phyloP scores from a whole-genome alignment of 2,797 vertebrate species.

The Ataeniobius toweri region DNA sequence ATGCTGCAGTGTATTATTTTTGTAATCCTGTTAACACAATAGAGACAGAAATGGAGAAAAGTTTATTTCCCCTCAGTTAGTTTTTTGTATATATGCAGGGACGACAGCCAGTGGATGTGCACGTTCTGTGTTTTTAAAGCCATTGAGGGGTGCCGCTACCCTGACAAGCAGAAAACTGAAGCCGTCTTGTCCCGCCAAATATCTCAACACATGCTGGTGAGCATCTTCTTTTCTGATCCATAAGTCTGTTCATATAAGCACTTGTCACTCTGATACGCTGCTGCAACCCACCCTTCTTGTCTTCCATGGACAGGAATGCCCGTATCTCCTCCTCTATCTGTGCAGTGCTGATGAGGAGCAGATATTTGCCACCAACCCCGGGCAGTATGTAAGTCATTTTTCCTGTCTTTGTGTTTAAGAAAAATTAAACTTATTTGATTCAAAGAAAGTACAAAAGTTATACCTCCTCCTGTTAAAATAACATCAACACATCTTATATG shows the following conservation, averaged over 20 bases:
- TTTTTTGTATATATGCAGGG: constrained; percentile 53
- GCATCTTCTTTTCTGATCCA: neutral
- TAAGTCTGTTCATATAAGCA: neutral
- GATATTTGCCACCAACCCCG: constrained; percentile 36
- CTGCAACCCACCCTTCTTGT: neutral
- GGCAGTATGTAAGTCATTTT: constrained; percentile 37
- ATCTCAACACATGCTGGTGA: constrained; percentile 61
- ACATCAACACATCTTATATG: neutral
- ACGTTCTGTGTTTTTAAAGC: constrained; percentile 67
- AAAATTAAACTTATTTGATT: neutral
- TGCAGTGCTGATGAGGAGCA: constrained; percentile 46
- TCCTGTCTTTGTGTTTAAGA: too few relatives aligned
- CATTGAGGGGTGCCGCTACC: neutral
- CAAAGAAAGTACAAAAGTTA: neutral
- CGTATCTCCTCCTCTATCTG: constrained; percentile 65
- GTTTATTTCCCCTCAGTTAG: neutral
- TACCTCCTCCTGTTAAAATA: neutral
- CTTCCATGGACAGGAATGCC: constrained; percentile 58
- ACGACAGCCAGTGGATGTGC: constrained; percentile 59
- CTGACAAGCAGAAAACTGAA: constrained; percentile 4
- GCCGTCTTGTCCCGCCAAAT: constrained; percentile 25
- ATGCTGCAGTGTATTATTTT: neutral
- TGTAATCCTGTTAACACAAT: neutral
- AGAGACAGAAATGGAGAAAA: neutral
- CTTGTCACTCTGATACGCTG: neutral